A percentile compares a stretch with the other conserved stretches of the same genome.
phyloP scores from a whole-genome alignment of 2,113 vertebrate genomes.

The Pheucticus melanocephalus region DNA sequence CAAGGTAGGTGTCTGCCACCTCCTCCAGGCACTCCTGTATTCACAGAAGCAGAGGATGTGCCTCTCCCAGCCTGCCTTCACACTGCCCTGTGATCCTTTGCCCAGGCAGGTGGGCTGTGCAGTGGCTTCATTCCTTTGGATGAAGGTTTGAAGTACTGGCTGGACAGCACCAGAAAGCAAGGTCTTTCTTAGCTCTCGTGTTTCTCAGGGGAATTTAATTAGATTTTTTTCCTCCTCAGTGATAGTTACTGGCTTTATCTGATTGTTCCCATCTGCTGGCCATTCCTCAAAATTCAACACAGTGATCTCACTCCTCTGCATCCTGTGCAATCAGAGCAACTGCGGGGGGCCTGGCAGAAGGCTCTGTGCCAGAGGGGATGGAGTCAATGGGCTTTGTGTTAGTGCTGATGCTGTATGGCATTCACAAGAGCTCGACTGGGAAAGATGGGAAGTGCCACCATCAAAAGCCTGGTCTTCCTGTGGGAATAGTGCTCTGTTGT shows the following conservation, averaged over 20 bases:
- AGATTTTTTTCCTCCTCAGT: not conserved
- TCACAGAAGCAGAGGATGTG: not conserved
- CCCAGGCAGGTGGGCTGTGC: not conserved
- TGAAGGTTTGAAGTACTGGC: not conserved
- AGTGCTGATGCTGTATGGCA: not conserved
- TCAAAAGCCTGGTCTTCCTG: not conserved
- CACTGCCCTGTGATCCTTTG: fast-evolving
- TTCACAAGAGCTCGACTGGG: not conserved
- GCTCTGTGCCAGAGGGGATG: constrained; percentile 27
- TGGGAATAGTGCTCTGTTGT: not conserved
- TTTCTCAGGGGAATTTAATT: constrained; percentile 30
- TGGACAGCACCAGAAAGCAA: not conserved
- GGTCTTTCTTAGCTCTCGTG: not conserved
- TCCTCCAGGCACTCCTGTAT: not conserved
- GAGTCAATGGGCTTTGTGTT: constrained; percentile 33
- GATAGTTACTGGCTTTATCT: constrained; percentile 44
- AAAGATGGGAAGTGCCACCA: not conserved
- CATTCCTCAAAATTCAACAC: constrained; percentile 28
- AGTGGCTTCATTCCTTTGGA: not conserved
- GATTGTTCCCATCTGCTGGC: constrained; percentile 66
- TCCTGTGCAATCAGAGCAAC: constrained; percentile 20
- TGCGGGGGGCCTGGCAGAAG: not conserved
- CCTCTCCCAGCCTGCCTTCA: not conserved
- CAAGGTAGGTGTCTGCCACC: fast-evolving
- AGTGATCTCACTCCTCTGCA: constrained; percentile 48